Base-by-base conservation (phyloP, 2,888 invertebrate genomes). In the Brachycybe producta region DNA sequence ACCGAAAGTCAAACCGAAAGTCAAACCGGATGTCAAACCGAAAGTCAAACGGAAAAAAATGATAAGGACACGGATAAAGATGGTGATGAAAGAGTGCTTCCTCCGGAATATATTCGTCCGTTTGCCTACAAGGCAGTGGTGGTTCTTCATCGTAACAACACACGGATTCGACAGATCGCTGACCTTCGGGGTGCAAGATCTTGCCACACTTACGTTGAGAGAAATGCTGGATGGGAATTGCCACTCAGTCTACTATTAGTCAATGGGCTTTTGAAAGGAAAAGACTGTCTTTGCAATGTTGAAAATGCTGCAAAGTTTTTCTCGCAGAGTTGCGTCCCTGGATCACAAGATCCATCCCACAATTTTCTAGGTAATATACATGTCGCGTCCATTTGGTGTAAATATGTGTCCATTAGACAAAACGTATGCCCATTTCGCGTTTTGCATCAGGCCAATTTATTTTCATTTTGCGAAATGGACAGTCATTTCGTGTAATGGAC, bases 241-340 rank as follows among this genome's bases (percentile, higher is more conserved):
- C 30, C 30, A 8, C 13, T 30, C 8, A 11, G 8, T 30, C 13
- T 30, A 30, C 13, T 30, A 30, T 11, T 30, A 11, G 30, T 11
- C 8, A 30, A 30, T 8, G 30, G 30, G 13, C 8, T 42, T 11
- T 15, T 42, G 27, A 27, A 19, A 8, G 42, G 42, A 23, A 27
- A 42, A 15, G 42, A 42, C 27, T 42, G 42, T 13, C 15, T 42
- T 19, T 13, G 27, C 27, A 42, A 42, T 8, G 27, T 42, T 4
- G 27, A 42, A 27, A 27, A 27, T 7, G 42, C 27, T 23, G 24
- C 23, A 24, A 42, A 42, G 23, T 42, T 42, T 13, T 42, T 42
- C 42, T 42, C 42, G 19, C 42, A 42, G 15, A 42, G 42, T 15
- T 42, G 42, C 27, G 42, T 27, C 8, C 42, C 42, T 5, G 39